Evolutionary conservation across 2,797 vertebrate genomes (phyloP), one percentile per base, ranked within the genome.

Genomic region (Xiphophorus birchmanni): DNA sequence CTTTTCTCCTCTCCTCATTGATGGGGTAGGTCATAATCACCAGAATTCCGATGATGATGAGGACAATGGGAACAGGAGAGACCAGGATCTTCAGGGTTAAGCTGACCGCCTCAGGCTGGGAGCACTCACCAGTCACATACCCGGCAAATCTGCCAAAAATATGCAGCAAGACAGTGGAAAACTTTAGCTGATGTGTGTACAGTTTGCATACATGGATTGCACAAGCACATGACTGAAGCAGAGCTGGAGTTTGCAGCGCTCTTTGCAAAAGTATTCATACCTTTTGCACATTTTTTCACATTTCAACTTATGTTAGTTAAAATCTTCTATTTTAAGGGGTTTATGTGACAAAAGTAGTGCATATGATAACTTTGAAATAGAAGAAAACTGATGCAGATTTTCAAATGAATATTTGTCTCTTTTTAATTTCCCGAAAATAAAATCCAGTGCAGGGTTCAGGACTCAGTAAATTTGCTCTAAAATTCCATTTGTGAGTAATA

Each of bases 21-120:
- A 99, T 99, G 45, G 98, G 98, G 76, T 99, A 99, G 0, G 96
- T 94, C 86, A 89, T 97, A 87, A 99, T 96, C 35, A 99, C 96
- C 47, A 98, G 77, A 69, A 99, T 94, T 50, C 98, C 97, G 73
- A 99, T 78, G 10, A 94, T 67, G 60, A 99, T 99, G 71, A 99
- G 94, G 32, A 74, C 87, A 69, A 99, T 95, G 0, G 98, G 98
- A 3, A 95, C 96, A 0, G 96, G 96, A 0, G 97, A 96, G 74
- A 99, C 97, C 90, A 99, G 93, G 89, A 98, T 92, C 91, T 96
- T 99, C 91, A 99, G 91, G 0, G 98, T 99, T 76, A 96, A 82
- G 86, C 95, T 93, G 90, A 99, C 98, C 0, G 82, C 76, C 0
- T 90, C 90, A 0, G 97, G 97, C 83, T 99, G 98, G 4, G 88